Conservation (phyloP, 1,140 invertebrate genomes). For the Camponotus pennsylvanicus region DNA sequence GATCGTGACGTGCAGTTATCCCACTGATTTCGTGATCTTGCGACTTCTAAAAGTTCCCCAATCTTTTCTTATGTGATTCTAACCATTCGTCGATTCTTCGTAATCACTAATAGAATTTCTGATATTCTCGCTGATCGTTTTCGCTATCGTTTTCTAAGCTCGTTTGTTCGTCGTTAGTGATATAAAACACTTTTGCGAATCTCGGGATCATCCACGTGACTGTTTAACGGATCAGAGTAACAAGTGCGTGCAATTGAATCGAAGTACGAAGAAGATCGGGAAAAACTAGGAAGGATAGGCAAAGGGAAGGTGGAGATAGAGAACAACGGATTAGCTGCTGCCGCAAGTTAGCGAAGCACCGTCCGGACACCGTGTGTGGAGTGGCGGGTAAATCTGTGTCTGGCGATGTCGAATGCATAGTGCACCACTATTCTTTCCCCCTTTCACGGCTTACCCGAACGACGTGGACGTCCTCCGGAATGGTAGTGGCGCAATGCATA, state of each 20-base stretch:
- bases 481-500: not conserved
- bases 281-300: not conserved
- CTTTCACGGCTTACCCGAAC: not conserved
- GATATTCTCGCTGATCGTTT: not conserved
- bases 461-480: conserved; percentile 37
- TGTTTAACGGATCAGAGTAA: not conserved
- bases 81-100: not conserved
- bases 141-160: not conserved
- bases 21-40: not conserved
- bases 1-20: not conserved
- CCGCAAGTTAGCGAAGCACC: conserved; percentile 24
- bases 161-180: not conserved
- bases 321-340: not conserved
- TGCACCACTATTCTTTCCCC: conserved; percentile 9
- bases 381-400: conserved; percentile 7
- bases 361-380: conserved; percentile 12
- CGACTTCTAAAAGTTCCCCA: not conserved
- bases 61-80: not conserved
- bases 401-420: not conserved
- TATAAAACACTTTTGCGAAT: not conserved
- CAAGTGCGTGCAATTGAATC: not conserved
- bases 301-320: not conserved
- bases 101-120: not conserved
- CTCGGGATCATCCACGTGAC: too few species aligned
- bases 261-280: not conserved